Evolutionary conservation across 2,797 vertebrate genomes (phyloP).

Genomic region (Lepilemur septentrionalis): DNA sequence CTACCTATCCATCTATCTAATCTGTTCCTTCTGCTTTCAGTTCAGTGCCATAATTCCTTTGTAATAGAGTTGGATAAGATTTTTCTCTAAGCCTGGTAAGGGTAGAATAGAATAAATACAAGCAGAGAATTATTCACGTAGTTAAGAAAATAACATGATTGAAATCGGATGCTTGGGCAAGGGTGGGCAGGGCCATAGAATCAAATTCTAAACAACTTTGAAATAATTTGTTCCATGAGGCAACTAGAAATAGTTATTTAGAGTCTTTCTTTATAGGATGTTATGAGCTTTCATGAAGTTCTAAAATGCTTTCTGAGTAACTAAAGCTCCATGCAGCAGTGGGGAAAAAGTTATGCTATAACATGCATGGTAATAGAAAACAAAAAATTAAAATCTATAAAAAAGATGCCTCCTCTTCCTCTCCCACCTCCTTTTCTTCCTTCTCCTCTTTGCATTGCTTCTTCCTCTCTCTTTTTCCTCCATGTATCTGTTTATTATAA

Average conservation of each 20-base stretch:
- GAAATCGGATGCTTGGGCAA: not conserved
- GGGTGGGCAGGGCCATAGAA: not conserved
- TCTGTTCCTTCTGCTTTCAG: not conserved
- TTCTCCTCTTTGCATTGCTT: not conserved
- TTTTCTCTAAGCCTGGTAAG: not conserved
- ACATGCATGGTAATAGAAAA: not conserved
- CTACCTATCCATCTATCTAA: not conserved
- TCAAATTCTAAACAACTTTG: not conserved
- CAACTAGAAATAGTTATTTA: conserved; percentile 2
- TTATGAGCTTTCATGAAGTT: not conserved
- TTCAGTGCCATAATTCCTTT: not conserved
- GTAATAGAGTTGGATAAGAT: not conserved
- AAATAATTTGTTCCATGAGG: not conserved
- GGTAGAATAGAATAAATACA: not conserved
- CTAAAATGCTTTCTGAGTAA: not conserved
- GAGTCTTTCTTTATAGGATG: not conserved
- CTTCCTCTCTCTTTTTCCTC: not conserved
- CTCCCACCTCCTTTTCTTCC: not conserved
- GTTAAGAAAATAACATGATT: not conserved
- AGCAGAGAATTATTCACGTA: not conserved
- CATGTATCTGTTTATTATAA: not conserved
- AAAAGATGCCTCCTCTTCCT: not conserved
- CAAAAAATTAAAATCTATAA: not conserved
- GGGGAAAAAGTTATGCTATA: not conserved
- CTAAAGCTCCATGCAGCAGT: not conserved